A percentile compares a stretch with the other conserved stretches of the same genome.
Conservation (phyloP, 2,888 invertebrate genomes). For the Chouioia cunea region DNA sequence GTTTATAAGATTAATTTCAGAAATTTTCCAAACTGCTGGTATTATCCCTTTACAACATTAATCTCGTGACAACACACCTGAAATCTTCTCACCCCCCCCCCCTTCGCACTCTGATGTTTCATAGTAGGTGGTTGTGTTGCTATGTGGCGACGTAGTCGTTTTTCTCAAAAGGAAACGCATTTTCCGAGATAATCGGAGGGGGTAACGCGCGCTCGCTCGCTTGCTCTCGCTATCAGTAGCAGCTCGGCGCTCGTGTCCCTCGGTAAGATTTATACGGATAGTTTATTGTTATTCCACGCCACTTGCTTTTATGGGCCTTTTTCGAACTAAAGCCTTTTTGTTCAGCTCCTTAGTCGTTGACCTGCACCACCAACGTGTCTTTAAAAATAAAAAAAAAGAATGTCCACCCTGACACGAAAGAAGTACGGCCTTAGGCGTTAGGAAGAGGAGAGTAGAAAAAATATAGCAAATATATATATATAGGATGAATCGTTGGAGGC, state of each 20-base stretch:
- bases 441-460: neutral
- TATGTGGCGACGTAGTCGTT: conserved; percentile 34
- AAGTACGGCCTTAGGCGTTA: conserved; percentile 12
- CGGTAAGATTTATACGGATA: conserved; percentile 63
- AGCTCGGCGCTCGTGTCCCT: conserved; percentile 54
- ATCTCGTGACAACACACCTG: neutral
- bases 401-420: neutral
- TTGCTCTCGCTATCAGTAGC: conserved; percentile 35
- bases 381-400: neutral
- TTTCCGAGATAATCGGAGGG: conserved; percentile 62
- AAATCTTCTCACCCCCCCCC: conserved; percentile 1
- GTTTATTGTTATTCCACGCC: conserved; percentile 65
- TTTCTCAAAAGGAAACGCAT: conserved; percentile 60
- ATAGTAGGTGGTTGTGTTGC: conserved; percentile 20
- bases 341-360: conserved; percentile 26
- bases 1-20: too few relatives aligned
- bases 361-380: conserved; percentile 20
- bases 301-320: conserved; percentile 64
- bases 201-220: neutral
- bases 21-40: neutral
- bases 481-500: conserved; percentile 20
- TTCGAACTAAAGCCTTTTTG: conserved; percentile 49
- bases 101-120: conserved; percentile 46
- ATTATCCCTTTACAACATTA: conserved; percentile 7
- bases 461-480: conserved; percentile 27